phyloP scores from a whole-genome alignment of 2,797 vertebrate species.

The Lepilemur ruficaudatus region DNA sequence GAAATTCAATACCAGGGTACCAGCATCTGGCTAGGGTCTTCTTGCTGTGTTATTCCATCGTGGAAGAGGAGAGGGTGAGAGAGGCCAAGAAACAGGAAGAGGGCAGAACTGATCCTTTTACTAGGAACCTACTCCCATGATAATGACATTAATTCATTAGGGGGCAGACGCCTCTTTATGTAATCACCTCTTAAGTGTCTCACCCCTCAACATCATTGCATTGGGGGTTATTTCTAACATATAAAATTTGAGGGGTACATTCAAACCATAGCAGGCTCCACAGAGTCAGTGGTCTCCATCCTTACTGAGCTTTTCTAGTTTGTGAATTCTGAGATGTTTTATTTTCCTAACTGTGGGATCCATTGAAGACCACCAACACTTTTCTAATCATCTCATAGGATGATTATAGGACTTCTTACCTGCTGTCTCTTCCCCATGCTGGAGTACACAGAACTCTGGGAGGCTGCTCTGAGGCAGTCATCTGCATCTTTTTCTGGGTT shows the following conservation, averaged over 20 bases:
- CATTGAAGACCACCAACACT: neutral
- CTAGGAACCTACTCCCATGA: neutral
- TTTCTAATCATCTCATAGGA: neutral
- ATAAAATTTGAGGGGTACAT: no score
- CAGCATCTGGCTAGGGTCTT: neutral
- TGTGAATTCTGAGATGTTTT: neutral
- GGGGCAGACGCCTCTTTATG: neutral
- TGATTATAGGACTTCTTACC: neutral
- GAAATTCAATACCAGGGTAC: neutral
- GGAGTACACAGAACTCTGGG: neutral
- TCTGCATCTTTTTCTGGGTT: neutral
- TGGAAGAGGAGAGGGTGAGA: neutral
- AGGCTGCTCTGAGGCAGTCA: neutral
- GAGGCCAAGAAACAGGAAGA: neutral
- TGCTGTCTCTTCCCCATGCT: neutral
- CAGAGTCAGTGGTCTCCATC: neutral
- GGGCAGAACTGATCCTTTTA: neutral
- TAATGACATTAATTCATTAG: neutral
- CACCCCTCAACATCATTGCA: neutral
- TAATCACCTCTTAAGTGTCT: neutral
- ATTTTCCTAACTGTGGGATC: neutral
- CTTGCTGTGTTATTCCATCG: neutral
- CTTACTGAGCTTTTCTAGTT: neutral
- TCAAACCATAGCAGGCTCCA: neutral
- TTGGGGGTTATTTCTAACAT: neutral